Percentiles rank a stretch among this genome's conserved stretches.
Conservation (phyloP, 2,113 vertebrate species). For the Panthera leo region DNA sequence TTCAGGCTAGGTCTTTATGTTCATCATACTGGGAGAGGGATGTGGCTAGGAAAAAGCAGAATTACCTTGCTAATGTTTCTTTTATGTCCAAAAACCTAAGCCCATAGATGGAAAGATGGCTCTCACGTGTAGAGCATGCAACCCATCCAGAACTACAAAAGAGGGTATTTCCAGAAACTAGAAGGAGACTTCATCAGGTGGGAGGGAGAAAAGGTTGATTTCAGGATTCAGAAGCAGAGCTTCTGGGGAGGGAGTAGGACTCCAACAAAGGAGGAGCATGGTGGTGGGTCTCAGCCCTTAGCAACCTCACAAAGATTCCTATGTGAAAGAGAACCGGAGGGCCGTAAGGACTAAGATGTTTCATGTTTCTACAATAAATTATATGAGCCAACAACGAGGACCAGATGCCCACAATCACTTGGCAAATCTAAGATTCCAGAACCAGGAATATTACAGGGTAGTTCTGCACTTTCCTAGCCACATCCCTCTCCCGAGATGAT, state of each 20-base stretch:
- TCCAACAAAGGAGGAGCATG: not conserved
- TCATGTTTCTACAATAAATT: not conserved
- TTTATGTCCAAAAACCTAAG: not conserved
- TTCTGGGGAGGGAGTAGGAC: not conserved
- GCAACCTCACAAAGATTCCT: not conserved
- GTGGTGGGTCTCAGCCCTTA: not conserved
- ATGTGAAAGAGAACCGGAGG: fast-evolving
- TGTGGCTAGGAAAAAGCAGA: not conserved
- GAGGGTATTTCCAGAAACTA: not conserved
- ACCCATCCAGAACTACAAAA: not conserved
- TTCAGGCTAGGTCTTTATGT: not conserved
- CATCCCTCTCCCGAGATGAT: not conserved
- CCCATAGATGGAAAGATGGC: not conserved
- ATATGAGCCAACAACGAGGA: not conserved
- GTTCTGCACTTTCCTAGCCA: not conserved
- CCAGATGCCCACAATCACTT: not conserved
- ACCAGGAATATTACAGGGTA: too few species aligned
- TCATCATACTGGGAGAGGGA: not conserved
- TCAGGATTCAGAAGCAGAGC: not conserved
- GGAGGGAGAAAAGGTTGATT: not conserved
- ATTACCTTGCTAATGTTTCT: not conserved
- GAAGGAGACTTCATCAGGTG: not conserved
- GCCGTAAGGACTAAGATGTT: not conserved
- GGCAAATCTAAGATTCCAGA: not conserved
- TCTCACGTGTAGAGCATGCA: not conserved